Conservation (phyloP, 2,797 vertebrate species). For the Percopsis omiscomaycus region DNA sequence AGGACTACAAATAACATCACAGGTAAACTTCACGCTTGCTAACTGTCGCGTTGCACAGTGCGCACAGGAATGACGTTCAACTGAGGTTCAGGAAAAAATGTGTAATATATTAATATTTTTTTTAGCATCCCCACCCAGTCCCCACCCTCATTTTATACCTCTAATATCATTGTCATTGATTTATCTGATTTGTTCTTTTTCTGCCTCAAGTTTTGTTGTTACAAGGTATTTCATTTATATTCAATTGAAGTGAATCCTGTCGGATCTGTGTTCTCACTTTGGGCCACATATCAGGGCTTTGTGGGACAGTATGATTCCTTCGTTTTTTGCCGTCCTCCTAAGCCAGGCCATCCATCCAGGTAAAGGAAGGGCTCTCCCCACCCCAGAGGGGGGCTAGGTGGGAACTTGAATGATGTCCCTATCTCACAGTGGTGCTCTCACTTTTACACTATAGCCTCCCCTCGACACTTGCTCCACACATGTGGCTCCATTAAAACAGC, state of each 20-base stretch:
- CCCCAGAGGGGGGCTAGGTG: constrained; percentile 38
- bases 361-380: constrained; percentile 12
- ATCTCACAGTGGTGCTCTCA: constrained; percentile 44
- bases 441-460: constrained; percentile 60
- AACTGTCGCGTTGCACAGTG: not conserved
- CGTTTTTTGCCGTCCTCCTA: not conserved
- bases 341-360: not conserved
- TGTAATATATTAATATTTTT: too few relatives aligned
- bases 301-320: not conserved
- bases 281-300: not conserved
- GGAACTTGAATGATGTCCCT: constrained; percentile 62
- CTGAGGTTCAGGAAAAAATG: constrained; percentile 8
- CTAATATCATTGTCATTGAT: too few relatives aligned
- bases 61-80: constrained; percentile 6
- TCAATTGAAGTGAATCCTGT: too few relatives aligned
- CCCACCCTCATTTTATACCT: too few relatives aligned
- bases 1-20: constrained; percentile 35
- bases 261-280: not conserved
- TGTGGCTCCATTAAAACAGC: constrained; percentile 39
- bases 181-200: too few relatives aligned
- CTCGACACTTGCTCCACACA: constrained; percentile 32
- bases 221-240: too few relatives aligned
- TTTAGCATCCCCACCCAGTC: too few relatives aligned
- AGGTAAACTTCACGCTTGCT: not conserved
- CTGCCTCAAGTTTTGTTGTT: too few relatives aligned